A percentile compares a stretch with the other conserved stretches of the same genome.
Evolutionary conservation across 2,888 invertebrate species (phyloP).

Genomic region (Drosophila ochracea): DNA sequence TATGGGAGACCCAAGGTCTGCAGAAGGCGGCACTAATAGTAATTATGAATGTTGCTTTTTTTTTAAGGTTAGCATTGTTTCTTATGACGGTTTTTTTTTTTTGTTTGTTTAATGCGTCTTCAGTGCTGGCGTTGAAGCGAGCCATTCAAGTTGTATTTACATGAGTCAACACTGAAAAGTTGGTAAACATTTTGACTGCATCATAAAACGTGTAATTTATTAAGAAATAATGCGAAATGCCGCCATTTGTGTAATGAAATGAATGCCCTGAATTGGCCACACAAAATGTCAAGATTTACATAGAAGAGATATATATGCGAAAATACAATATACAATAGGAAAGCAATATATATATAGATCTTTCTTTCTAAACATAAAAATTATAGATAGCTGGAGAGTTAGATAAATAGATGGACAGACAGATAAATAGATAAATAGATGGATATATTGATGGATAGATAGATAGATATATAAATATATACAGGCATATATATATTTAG

Average conservation of each 20-base stretch:
- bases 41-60: conserved; percentile 48
- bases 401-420: background rate
- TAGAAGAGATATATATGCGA: background rate
- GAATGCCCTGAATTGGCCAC: background rate
- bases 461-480: background rate
- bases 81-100: conserved; percentile 8
- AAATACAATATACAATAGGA: background rate
- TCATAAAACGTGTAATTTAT: conserved; percentile 30
- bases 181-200: conserved; percentile 21
- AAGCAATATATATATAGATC: background rate
- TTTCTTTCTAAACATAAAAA: background rate
- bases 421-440: background rate
- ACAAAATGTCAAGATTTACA: conserved; percentile 14
- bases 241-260: conserved; percentile 12
- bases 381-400: background rate
- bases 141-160: conserved; percentile 19
- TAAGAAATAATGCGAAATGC: conserved; percentile 16
- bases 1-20: conserved; percentile 41
- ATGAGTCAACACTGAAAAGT: conserved; percentile 36
- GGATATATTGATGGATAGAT: too few species aligned
- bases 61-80: conserved; percentile 11
- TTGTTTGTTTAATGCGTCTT: conserved; percentile 1
- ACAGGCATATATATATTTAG: background rate
- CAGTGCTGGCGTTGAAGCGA: conserved; percentile 22
- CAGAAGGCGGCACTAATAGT: conserved; percentile 57